Base-by-base conservation (phyloP, 2,797 vertebrate genomes). In the Pseudomugil tenellus region DNA sequence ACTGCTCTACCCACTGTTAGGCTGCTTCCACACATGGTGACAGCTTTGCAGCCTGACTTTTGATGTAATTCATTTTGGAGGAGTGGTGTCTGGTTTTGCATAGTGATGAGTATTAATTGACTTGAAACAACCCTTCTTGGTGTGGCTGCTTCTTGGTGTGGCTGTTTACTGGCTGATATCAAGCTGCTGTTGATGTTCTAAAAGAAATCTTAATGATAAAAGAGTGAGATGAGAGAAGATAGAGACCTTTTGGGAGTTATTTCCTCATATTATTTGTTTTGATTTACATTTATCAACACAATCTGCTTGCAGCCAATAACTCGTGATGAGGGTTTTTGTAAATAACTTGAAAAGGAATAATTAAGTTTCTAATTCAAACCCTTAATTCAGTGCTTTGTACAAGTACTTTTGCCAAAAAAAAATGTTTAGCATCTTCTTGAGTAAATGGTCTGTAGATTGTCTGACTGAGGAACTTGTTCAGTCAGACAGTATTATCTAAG, bases 1-100 rank as follows among this genome's bases (percentile, higher is more conserved):
- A 72, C 71, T 37, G 12, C 6, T 77, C 12, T 29, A 11, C 41
- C 43, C 37, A 43, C 8, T 1, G 69, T 10, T 75, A 72, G 39
- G 56, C 79, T 2, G 28, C 61, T 63, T 78, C 60, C 41, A 48
- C 41, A 34, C 26, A 68, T 17, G 55, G 56, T 57, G 31, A 32
- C 56, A 55, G 52, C 64, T 65, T 57, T 26, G 4, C 48, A 48
- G 46, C 63, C 21, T 29, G n/a, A 13, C 32, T 14, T 65, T 7
- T 19, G 1, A 5, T 34, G 56, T 1, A 26, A 57, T 52, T 26
- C 3, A 19, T 53, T 48, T 46, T 11, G n/a, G 1, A 49, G n/a
- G 31, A 8, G 21, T 39, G 13, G 17, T 32, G 26, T 17, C 13
- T 67, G 16, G 5, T 6, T 41, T 58, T 51, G 16, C 13, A 10